phyloP scores from a whole-genome alignment of 2,888 invertebrate species.

The Spilarctia lutea region DNA sequence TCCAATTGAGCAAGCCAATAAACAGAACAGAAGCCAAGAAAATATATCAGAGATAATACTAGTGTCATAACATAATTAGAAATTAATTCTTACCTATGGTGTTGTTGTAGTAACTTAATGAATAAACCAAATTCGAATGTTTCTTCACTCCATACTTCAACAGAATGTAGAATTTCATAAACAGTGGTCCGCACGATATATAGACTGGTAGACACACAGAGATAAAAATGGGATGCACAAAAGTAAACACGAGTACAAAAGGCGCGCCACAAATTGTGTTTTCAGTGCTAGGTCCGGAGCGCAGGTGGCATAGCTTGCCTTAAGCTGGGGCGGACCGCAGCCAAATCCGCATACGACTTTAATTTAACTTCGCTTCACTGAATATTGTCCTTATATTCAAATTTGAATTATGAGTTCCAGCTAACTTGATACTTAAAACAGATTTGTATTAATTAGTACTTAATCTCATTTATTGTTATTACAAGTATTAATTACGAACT shows the following conservation, averaged over 20 bases:
- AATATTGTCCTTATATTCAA: constrained; percentile 78
- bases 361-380: constrained; percentile 83
- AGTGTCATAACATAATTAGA: too few relatives aligned
- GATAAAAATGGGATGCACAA: constrained; percentile 73
- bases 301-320: constrained; percentile 76
- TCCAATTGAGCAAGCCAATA: background rate
- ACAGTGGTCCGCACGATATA: background rate
- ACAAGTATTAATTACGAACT: background rate
- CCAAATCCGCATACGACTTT: constrained; percentile 82
- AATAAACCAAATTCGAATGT: background rate
- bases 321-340: constrained; percentile 74
- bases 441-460: constrained; percentile 38
- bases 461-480: constrained; percentile 21
- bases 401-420: constrained; percentile 62
- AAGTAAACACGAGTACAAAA: constrained; percentile 77
- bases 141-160: background rate
- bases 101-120: too few relatives aligned
- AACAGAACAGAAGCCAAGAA: too few relatives aligned
- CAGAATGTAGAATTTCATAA: background rate
- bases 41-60: background rate
- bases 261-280: constrained; percentile 80
- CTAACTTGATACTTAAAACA: constrained; percentile 44
- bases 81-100: too few relatives aligned
- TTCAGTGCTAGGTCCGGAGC: constrained; percentile 68
- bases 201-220: constrained; percentile 9